These are phyloP conservation scores for Octopus sinensis DNA, from an alignment of 1,140 invertebrate species.

Conservation along the genomic window DNA sequence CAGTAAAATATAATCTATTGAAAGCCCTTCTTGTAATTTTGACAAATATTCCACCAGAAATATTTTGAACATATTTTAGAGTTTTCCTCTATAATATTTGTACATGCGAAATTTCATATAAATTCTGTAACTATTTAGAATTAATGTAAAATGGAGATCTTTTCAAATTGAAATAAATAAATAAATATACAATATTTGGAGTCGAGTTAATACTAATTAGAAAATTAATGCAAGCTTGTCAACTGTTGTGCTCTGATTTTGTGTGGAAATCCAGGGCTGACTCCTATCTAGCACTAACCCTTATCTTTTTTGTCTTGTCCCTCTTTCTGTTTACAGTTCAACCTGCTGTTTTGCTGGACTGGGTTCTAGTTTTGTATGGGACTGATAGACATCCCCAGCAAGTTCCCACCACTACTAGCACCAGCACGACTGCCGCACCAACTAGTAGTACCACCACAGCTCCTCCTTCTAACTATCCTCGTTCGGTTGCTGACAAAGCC, in stretches of 20 bases:
- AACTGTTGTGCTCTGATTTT: neutral
- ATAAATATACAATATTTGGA: too few relatives aligned
- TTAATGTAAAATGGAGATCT: too few relatives aligned
- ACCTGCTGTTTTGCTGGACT: constrained; percentile 45
- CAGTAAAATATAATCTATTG: too few relatives aligned
- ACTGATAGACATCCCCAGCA: constrained; percentile 48
- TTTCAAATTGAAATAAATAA: too few relatives aligned
- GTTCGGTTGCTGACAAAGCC: constrained; percentile 6
- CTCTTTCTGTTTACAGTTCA: constrained; percentile 48
- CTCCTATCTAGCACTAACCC: neutral
- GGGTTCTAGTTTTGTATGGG: constrained; percentile 53
- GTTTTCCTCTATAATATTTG: too few relatives aligned
- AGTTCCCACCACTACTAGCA: constrained; percentile 30
- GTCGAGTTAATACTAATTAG: too few relatives aligned
- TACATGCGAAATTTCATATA: too few relatives aligned
- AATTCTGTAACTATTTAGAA: too few relatives aligned
- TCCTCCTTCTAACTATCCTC: constrained; percentile 6
- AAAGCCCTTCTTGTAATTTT: too few relatives aligned
- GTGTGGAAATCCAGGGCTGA: neutral
- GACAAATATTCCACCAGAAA: too few relatives aligned
- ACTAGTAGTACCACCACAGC: constrained; percentile 24
- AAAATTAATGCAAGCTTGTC: too few relatives aligned
- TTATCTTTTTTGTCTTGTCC: constrained; percentile 23
- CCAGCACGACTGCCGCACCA: constrained; percentile 26
- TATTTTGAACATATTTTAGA: too few relatives aligned